Base-by-base conservation (phyloP, 2,888 invertebrate species). In the Oscheius sp. region DNA sequence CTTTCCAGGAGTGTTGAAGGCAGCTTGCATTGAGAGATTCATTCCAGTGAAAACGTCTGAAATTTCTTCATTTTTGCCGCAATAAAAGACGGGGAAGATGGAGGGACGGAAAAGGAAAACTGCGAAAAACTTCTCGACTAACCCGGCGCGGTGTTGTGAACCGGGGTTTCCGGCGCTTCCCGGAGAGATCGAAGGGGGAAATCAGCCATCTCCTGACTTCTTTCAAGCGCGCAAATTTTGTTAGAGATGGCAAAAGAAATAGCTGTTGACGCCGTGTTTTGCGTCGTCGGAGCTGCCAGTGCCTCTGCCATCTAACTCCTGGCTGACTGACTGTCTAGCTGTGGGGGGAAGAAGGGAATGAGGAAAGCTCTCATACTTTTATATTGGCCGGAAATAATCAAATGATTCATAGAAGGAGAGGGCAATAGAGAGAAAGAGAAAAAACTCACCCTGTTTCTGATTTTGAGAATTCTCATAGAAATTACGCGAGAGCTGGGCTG, bases 391-490 rank as follows among this genome's bases (percentile, higher is more conserved):
- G 10, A 20, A 25, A 23, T 15, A 12, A 34, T 6, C 37, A 34
- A 10, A 34, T 34, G 8, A 6, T 8, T 12, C 10, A 17, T 46
- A n/a, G 20, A 20, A 17, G 46, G 17, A 23, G 50, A 17, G 3
- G 20, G 50, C 3, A 4, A 50, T 3, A 23, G 8, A 52, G 27
- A 52, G 52, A 23, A n/a, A 27, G 52, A 37, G 23, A 37, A 57
- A 34, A 57, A 37, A 45, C 45, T 61, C 55, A 55, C 55, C 45
- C 27, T 42, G 61, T 61, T 42, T 45, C 45, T 23, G 61, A 25
- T 31, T 61, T n/a, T 45, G 45, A 3, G 61, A 42, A 17, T 61
- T 61, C 20, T 77, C 78, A 64, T 78, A 78, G 68, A 78, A 73
- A 65, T 73, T 76, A 15, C 70, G 75, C 12, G 66, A 66, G 3